Evolutionary conservation across 2,113 vertebrate species (phyloP).

Genomic region (Cottus gobio): DNA sequence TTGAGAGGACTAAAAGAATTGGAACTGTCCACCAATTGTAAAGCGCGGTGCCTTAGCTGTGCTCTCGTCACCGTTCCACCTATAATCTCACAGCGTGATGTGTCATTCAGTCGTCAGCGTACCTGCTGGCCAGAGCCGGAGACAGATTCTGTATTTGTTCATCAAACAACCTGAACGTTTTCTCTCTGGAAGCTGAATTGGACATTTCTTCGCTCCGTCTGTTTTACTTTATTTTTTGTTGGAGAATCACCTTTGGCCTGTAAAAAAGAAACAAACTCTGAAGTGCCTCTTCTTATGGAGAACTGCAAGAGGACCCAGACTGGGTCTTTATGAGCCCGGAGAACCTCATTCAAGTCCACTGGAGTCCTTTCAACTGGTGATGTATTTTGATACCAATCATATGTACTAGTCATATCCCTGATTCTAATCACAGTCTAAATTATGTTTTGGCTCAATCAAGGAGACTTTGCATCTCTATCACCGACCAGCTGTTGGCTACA

Average conservation of each 20-base stretch:
- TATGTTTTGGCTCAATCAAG: not conserved
- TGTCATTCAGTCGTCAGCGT: slow-evolving; percentile 24
- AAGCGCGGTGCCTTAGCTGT: slow-evolving; percentile 61
- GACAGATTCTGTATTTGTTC: not conserved
- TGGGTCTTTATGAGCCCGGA: not conserved
- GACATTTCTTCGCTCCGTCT: not conserved
- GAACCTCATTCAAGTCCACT: not conserved
- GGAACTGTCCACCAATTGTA: slow-evolving; percentile 49
- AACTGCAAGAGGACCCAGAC: not conserved
- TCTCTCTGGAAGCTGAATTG: not conserved
- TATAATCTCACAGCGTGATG: not conserved
- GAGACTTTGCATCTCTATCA: not conserved
- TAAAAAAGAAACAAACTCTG: slow-evolving; percentile 13
- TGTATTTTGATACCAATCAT: not conserved
- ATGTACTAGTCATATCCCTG: not conserved
- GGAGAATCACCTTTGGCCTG: slow-evolving; percentile 30
- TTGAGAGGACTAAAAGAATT: slow-evolving; percentile 29
- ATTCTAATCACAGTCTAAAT: not conserved
- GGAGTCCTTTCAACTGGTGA: not conserved
- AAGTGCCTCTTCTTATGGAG: slow-evolving; percentile 58
- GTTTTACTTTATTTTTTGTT: not conserved
- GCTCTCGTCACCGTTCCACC: slow-evolving; percentile 34
- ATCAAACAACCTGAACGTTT: slow-evolving; percentile 18
- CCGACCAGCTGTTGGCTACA: not conserved
- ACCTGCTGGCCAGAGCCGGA: not conserved